Evolutionary conservation across 92 coral and sea anemone species (phyloP), one percentile per base, ranked within the genome.

Genomic region (Actinostola sp.): DNA sequence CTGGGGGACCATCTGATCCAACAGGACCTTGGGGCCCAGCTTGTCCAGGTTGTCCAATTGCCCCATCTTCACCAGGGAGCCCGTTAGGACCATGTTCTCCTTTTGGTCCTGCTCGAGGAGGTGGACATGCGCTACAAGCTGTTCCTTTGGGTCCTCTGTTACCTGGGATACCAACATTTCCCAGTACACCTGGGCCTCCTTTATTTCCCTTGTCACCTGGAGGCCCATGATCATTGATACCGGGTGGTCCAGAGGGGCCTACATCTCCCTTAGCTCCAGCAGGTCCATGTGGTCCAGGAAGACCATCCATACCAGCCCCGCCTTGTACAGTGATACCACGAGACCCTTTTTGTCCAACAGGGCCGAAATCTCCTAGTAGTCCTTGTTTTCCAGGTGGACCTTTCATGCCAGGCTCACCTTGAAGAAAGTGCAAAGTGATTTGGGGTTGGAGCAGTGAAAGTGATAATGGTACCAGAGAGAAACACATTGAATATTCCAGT

Each of bases 251-350:
- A 3, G 77, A 75, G 27, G 76, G 54, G 41, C 97, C 97, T 16
- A 1, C 5, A 0, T 39, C 70, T 2, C 97, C 97, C 61, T 76
- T 84, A 0, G 33, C 67, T 23, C 97, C 97, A 2, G 52, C 0
- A 6, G 42, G 25, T 55, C 99, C 99, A 9, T 24, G 66, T 48
- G 80, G 83, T 15, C 99, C 99, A 25, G 72, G 71, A 16, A 60
- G 77, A 15, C 99, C 99, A 53, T 95, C 89, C 80, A 84, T 86
- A 32, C 99, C 97, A 21, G 56, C 52, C 2, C 44, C 70, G 17
- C 99, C 99, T 28, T 71, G 80, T 6, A 83, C 50, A 25, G 53
- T 32, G 6, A 72, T 14, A 17, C 90, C 99, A n/a, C 66, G 84
- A 10, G 38, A 23, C 0, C 99, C 99, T 66, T 69, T 80, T 1